These are phyloP conservation scores for Tadarida brasiliensis DNA, from an alignment of 2,797 vertebrate species.

Conservation along the genomic window DNA sequence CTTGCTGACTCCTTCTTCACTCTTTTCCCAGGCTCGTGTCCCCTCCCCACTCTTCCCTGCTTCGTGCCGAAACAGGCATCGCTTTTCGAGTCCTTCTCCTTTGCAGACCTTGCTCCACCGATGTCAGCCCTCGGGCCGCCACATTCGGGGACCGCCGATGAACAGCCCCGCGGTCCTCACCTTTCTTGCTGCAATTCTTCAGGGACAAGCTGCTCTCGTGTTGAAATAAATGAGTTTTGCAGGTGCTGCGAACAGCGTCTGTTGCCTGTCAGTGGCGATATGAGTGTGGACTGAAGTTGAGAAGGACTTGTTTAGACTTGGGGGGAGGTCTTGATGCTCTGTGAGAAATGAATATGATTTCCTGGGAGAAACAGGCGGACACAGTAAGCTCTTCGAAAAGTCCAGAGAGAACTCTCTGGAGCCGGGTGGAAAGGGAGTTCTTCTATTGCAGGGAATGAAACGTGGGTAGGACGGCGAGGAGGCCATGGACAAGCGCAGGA, in stretches of 20 bases:
- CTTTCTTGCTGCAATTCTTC: background rate
- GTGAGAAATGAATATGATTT: background rate
- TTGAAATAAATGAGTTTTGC: conserved; percentile 67
- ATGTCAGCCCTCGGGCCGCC: background rate
- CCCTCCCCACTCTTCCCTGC: background rate
- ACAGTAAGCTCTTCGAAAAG: background rate
- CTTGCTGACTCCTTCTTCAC: background rate
- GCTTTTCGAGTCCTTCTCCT: background rate
- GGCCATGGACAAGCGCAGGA: background rate
- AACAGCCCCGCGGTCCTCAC: background rate
- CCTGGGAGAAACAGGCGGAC: background rate
- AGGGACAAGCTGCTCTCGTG: conserved; percentile 24
- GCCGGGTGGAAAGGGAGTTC: background rate
- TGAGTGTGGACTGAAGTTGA: background rate
- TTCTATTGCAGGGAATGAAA: background rate
- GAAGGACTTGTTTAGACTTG: conserved; percentile 2
- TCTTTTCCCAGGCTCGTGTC: background rate
- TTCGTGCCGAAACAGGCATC: background rate
- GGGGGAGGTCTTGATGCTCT: background rate
- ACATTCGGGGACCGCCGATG: background rate
- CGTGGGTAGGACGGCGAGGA: background rate
- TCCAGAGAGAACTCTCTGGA: background rate
- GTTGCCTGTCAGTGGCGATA: conserved; percentile 19
- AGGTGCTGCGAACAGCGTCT: background rate
- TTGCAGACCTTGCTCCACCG: background rate